Conservation (phyloP, 2,113 vertebrate species). For the Paralichthys olivaceus region DNA sequence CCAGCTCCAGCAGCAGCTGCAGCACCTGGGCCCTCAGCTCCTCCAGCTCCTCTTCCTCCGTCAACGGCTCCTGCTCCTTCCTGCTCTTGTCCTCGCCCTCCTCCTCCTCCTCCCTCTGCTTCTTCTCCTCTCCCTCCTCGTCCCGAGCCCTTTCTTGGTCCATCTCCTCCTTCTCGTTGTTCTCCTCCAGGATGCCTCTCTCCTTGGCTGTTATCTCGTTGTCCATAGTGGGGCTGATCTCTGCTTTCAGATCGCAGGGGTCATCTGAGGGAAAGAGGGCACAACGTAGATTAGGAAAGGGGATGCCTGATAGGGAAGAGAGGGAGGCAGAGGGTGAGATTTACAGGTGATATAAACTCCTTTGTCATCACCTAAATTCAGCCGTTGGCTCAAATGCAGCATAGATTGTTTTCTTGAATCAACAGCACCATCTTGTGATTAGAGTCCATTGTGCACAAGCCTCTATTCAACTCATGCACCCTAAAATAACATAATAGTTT, state of each 20-base stretch:
- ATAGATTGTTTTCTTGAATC: constrained; percentile 38
- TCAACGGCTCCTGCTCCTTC: constrained; percentile 75
- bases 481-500: background rate
- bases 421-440: constrained; percentile 78
- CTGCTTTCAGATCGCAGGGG: constrained; percentile 76
- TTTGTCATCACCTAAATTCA: constrained; percentile 25
- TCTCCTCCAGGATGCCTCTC: constrained; percentile 75
- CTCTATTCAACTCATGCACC: background rate
- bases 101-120: constrained; percentile 26
- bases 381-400: background rate
- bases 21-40: constrained; percentile 88
- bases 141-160: constrained; percentile 64
- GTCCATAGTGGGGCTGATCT: constrained; percentile 74
- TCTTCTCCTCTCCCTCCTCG: constrained; percentile 58
- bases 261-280: constrained; percentile 69
- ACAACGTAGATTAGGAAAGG: constrained; percentile 16
- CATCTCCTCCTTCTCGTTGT: constrained; percentile 82
- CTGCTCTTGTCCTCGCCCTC: constrained; percentile 61
- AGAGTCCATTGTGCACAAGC: background rate
- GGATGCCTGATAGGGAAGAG: background rate
- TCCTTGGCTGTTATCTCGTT: constrained; percentile 80
- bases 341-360: constrained; percentile 1
- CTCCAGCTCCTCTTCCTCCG: constrained; percentile 87
- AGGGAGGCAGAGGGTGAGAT: constrained; percentile 9
- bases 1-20: constrained; percentile 89